phyloP scores from a whole-genome alignment of 2,888 invertebrate species.

The Drosophila macrothrix region DNA sequence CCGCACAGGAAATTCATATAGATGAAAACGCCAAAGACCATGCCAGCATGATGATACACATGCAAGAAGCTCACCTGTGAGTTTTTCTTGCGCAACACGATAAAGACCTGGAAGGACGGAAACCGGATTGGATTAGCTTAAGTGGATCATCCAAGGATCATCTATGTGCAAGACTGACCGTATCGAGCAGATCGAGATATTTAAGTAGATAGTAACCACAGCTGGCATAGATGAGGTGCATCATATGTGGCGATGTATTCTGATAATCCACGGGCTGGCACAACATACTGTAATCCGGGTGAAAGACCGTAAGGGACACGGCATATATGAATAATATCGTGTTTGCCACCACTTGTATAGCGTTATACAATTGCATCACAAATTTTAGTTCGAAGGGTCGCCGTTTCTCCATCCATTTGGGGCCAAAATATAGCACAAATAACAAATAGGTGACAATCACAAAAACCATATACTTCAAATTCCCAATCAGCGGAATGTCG shows the following conservation, averaged over 20 bases:
- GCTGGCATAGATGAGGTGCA: conserved; percentile 85
- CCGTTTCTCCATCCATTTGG: conserved; percentile 89
- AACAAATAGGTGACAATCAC: conserved; percentile 87
- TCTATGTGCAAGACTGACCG: conserved; percentile 84
- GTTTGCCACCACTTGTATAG: conserved; percentile 86
- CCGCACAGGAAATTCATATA: conserved; percentile 87
- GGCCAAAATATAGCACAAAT: conserved; percentile 90
- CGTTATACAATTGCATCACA: conserved; percentile 89
- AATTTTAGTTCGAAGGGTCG: conserved; percentile 88
- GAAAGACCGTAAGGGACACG: conserved; percentile 62
- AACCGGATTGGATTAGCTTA: neutral
- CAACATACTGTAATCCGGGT: conserved; percentile 74
- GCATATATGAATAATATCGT: conserved; percentile 63
- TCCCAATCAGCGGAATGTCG: conserved; percentile 88
- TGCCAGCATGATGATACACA: conserved; percentile 93
- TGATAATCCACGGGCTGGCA: conserved; percentile 78
- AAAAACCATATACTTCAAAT: conserved; percentile 88
- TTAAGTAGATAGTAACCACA: conserved; percentile 90
- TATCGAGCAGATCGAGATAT: conserved; percentile 89
- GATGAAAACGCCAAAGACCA: conserved; percentile 89
- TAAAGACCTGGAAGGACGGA: conserved; percentile 86
- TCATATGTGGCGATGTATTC: conserved; percentile 82
- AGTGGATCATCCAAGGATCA: neutral
- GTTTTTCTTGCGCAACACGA: conserved; percentile 92
- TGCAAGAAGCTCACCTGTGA: conserved; percentile 94